Evolutionary conservation across 2,797 vertebrate genomes (phyloP), one percentile per base, ranked within the genome.

Genomic region (Cephalopachus bancanus): DNA sequence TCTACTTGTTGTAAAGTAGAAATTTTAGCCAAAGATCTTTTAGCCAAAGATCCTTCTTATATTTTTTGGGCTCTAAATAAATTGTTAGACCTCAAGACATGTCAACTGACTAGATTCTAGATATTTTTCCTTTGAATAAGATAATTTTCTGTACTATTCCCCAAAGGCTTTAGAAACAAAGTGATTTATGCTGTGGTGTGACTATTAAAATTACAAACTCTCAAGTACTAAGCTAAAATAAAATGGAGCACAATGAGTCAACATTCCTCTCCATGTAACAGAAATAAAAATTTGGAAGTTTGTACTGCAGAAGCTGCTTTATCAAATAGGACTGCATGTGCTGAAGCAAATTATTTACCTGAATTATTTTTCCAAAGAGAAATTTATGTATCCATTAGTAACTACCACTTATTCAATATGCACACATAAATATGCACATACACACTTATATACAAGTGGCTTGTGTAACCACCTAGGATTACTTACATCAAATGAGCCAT

Each of bases 351-450:
- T 83, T 78, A 74, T 74, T 94, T 89, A 76, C 57, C 26, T 83
- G 19, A 75, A 57, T 62, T 71, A 83, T 79, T 57, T 91, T 72
- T 84, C 69, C 24, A 95, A 81, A 88, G 26, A 87, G 44, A 96
- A 93, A 69, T n/a, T 37, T 88, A 4, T 62, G 10, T 30, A 57
- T 49, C 53, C 83, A 26, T 93, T 81, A 67, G 24, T 57, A 69
- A 51, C 5, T 78, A 88, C 10, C 24, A 71, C 8, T 8, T 62
- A 78, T 60, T 85, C 37, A 78, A 91, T 75, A 53, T 20, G n/a
- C 15, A 85, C 15, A 37, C 10, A 84, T 26, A 37, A 0, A 64
- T 19, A 89, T 49, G 1, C 11, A 57, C 17, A 89, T 15, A 80
- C 10, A 71, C 53, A 78, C 6, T 62, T 88, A 49, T 2, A 90